Evolutionary conservation across 2,888 invertebrate species (phyloP), one percentile per base, ranked within the genome.

Genomic region (Tupiocoris notatus): DNA sequence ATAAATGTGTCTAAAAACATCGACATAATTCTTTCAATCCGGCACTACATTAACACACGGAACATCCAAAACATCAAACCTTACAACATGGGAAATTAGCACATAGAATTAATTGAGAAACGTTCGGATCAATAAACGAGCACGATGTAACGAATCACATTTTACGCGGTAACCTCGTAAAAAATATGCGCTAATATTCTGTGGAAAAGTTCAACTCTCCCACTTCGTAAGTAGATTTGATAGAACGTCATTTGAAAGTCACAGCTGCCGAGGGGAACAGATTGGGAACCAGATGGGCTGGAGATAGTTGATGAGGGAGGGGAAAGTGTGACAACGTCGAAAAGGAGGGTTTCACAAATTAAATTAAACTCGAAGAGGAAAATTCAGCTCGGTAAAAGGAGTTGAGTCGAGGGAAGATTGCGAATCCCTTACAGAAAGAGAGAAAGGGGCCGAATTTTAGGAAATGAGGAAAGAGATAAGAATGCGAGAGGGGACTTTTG

Each of bases 321-420:
- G 39, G 39, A 39, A 3, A 39, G 39, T 39, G 39, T 12, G 39
- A 39, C 39, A 39, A 39, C 39, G 39, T 39, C 39, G 39, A 39
- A 39, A 39, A 65, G 57, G 56, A 67, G 67, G 67, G 22, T 21
- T 56, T 67, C 67, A 16, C 21, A 57, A 67, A 57, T 67, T 25
- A 67, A 67, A 67, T 67, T 56, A 67, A 67, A 67, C 67, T 57
- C 20, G 22, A 25, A 12, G 12, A 39, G 39, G 65, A 56, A 67
- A 57, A 67, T 67, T 67, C 67, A 56, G 56, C 56, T 67, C 56
- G 39, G 39, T 39, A 7, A 39, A 39, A 12, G 39, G 39, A 39
- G 39, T 7, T 7, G 12, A 39, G 12, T 3, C 3, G 39, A 39
- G 39, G 39, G 39, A 39, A 39, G 39, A 39, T 7, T 7, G 12